A percentile compares a stretch with the other conserved stretches of the same genome.
Evolutionary conservation across 2,888 invertebrate genomes (phyloP).

Genomic region (Drosophila flavopinicola): DNA sequence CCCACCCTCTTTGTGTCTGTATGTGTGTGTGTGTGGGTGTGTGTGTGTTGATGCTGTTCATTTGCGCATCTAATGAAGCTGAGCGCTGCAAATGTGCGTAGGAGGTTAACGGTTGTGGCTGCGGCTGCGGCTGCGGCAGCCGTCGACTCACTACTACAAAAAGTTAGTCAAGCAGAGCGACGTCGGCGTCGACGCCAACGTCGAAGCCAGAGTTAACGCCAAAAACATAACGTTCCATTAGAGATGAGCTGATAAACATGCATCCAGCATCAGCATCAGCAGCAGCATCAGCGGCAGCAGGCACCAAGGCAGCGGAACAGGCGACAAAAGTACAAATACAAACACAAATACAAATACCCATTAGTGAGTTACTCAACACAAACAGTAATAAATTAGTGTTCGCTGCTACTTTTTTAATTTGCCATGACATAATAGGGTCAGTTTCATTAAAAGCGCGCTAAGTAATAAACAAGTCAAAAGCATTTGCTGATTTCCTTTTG

Average conservation of each 20-base stretch:
- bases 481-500: conserved; percentile 8
- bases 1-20: neutral
- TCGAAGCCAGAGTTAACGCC: conserved; percentile 11
- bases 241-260: conserved; percentile 77
- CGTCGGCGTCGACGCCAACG: neutral
- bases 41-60: conserved; percentile 54
- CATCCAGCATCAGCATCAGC: too few species aligned
- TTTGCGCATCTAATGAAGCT: conserved; percentile 76
- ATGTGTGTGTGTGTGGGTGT: conserved; percentile 4
- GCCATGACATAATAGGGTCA: too few species aligned
- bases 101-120: conserved; percentile 69
- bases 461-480: neutral
- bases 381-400: neutral
- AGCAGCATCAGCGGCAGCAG: conserved; percentile 23
- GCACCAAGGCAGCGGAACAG: conserved; percentile 10
- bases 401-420: too few species aligned
- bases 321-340: conserved; percentile 9
- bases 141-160: conserved; percentile 41
- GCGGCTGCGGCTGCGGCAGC: conserved; percentile 19
- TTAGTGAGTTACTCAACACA: conserved; percentile 1
- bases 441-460: too few species aligned
- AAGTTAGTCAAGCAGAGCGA: conserved; percentile 51
- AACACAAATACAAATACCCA: neutral
- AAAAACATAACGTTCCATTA: conserved; percentile 75
- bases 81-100: conserved; percentile 75